phyloP scores from a whole-genome alignment of 2,797 vertebrate genomes.

The Botia kubotai region DNA sequence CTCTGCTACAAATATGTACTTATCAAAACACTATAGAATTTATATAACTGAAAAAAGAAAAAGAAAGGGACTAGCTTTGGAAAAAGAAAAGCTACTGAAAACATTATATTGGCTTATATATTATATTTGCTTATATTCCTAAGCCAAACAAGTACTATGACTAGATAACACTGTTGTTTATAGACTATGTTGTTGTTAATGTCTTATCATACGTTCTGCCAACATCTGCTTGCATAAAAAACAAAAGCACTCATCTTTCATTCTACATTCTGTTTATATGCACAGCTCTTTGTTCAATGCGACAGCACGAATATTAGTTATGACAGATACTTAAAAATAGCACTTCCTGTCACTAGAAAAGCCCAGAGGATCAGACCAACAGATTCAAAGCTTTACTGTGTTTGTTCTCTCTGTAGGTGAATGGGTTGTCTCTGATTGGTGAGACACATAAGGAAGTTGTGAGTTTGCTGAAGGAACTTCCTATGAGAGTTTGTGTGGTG shows the following conservation, averaged over 20 bases:
- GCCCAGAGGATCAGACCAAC: conserved; percentile 38
- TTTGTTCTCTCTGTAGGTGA: conserved; percentile 79
- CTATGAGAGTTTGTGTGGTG: conserved; percentile 84
- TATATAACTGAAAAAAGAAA: too few relatives aligned
- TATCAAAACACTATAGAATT: neutral
- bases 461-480: conserved; percentile 88
- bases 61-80: too few relatives aligned
- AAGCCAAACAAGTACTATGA: conserved; percentile 13
- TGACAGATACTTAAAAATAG: conserved; percentile 35
- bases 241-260: conserved; percentile 11
- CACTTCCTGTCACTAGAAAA: conserved; percentile 32
- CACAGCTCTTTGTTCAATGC: conserved; percentile 8
- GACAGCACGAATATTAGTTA: conserved; percentile 42
- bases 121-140: conserved; percentile 8
- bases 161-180: conserved; percentile 31
- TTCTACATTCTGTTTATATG: conserved; percentile 31
- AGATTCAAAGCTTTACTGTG: neutral
- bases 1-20: neutral
- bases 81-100: neutral
- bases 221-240: conserved; percentile 31
- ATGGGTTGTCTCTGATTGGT: conserved; percentile 89
- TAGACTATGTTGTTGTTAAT: conserved; percentile 19
- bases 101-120: conserved; percentile 12
- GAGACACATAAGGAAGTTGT: conserved; percentile 92
- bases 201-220: conserved; percentile 17